Conservation (phyloP, 2,113 vertebrate species). For the Sebastes schlegelii region DNA sequence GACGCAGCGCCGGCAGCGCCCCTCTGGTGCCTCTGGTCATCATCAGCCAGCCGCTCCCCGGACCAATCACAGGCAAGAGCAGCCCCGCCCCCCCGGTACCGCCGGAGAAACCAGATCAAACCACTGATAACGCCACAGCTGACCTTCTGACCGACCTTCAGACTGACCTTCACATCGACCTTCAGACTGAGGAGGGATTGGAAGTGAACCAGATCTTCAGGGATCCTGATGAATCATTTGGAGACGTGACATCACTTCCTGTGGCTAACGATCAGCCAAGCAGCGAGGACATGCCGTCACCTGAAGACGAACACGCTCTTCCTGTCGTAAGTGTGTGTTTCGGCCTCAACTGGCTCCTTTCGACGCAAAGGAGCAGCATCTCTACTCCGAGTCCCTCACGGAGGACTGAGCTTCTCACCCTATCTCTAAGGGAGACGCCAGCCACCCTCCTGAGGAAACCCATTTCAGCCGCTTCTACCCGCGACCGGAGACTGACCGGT, state of each 20-base stretch:
- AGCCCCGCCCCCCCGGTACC: neutral
- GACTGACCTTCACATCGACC: neutral
- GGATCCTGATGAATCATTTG: neutral
- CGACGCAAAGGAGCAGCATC: no score
- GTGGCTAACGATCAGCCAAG: neutral
- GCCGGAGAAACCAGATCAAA: neutral
- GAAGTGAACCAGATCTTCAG: neutral
- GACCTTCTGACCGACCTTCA: no score
- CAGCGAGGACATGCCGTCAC: neutral
- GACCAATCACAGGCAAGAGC: conserved; percentile 26
- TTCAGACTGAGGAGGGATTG: conserved; percentile 7
- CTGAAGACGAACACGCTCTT: neutral
- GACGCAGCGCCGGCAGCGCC: neutral
- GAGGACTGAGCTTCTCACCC: no score
- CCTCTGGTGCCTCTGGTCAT: conserved; percentile 46
- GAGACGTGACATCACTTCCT: conserved; percentile 42
- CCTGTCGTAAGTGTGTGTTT: conserved; percentile 15
- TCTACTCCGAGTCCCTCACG: no score
- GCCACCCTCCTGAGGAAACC: no score
- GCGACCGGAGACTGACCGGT: no score
- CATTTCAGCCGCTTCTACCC: no score
- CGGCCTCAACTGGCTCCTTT: no score
- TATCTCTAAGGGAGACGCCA: no score
- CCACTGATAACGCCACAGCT: no score
- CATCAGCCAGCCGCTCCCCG: conserved; percentile 32